Evolutionary conservation across 2,113 vertebrate species (phyloP).

Genomic region (Pica pica): DNA sequence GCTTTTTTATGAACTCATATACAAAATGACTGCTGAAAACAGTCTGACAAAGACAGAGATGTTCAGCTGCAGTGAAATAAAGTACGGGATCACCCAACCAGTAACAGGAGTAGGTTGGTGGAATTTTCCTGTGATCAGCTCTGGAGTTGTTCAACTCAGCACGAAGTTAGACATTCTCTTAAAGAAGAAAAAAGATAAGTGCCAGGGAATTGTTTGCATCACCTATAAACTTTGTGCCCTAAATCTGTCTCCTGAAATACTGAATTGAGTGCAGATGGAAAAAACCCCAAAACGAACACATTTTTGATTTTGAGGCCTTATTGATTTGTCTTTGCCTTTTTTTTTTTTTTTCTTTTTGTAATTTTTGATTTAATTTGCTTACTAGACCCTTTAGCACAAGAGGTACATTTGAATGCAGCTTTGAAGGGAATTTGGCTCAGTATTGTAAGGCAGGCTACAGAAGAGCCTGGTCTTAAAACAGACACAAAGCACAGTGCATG

Average conservation of each 20-base stretch:
- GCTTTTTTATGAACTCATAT: background rate
- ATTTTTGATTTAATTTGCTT: background rate
- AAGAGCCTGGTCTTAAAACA: background rate
- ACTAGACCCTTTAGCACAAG: background rate
- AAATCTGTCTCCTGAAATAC: background rate
- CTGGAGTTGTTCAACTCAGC: background rate
- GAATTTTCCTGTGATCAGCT: background rate
- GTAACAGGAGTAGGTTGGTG: background rate
- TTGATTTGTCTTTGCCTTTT: background rate
- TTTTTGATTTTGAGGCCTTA: background rate
- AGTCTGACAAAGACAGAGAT: background rate
- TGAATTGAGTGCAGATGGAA: background rate
- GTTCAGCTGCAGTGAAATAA: background rate
- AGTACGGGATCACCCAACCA: background rate
- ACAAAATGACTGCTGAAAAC: background rate
- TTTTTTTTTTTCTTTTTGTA: background rate
- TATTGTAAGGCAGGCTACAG: background rate
- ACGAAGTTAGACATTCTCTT: background rate
- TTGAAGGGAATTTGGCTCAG: background rate
- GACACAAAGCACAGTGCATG: background rate
- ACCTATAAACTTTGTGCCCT: background rate
- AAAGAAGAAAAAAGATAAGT: background rate
- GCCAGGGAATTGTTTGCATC: background rate
- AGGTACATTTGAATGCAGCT: background rate
- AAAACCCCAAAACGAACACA: background rate